Base-by-base conservation (phyloP, 2,888 invertebrate genomes). In the Leptinotarsa tumamoca region DNA sequence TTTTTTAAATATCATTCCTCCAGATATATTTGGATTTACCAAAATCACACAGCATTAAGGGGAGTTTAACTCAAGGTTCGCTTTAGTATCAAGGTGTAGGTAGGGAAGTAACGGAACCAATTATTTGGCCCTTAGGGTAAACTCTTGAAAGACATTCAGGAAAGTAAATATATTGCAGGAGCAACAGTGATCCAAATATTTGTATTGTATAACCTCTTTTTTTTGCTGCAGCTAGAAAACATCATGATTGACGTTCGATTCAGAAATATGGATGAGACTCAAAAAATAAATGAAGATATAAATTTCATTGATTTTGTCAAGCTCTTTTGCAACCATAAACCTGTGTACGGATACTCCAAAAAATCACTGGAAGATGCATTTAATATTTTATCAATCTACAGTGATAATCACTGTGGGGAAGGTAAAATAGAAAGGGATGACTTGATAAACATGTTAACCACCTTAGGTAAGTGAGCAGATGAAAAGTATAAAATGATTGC, bases 261-360 rank as follows among this genome's bases (percentile, higher is more conserved):
- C 82, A 80, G 89, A 88, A 82, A 91, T 86, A 90, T 90, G 87
- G 87, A 90, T 67, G 84, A 87, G 80, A 86, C 90, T 82, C 86
- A 89, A 4, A 80, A 87, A 61, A 72, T 84, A 5, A 81, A 90
- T 0, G 90, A 92, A 79, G 90, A 92, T 80, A 90, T 95, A 33
- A 91, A 91, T 72, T 93, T 95, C 81, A 91, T 91, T 27, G 92
- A 93, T 78, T 92, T 93, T 78, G 91, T 94, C 1, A 91, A 90
- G 83, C 86, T 93, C 18, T 94, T 92, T 82, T 84, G 93, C 67
- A 94, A 94, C 85, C 93, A 94, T 84, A 90, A 92, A 78, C 93
- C 93, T 0, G 91, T 90, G 0, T 90, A 91, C 81, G 91, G 92
- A 0, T 89, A 92, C 78, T 89, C 87, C 21, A 85, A 87, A 74